Evolutionary conservation across 2,113 vertebrate species (phyloP).

Genomic region (Osmerus mordax): DNA sequence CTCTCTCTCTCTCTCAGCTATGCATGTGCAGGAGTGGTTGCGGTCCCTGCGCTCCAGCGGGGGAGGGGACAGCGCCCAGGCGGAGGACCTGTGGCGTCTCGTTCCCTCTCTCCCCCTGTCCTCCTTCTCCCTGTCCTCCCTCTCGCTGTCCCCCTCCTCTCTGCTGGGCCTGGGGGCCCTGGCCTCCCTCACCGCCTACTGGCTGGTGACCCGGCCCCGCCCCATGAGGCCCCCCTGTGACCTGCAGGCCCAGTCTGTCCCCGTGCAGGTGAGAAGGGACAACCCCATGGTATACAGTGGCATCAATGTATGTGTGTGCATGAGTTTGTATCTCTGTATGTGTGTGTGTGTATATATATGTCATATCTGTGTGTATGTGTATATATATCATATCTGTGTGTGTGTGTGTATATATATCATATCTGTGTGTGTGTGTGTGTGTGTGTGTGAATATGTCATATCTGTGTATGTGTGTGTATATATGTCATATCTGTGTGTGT

Average conservation of each 20-base stretch:
- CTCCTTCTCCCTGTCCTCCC: constrained; percentile 56
- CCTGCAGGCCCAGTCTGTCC: constrained; percentile 70
- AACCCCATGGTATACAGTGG: too few relatives aligned
- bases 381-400: too few relatives aligned
- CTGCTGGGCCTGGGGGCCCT: constrained; percentile 73
- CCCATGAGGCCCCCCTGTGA: constrained; percentile 70
- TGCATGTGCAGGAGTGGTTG: constrained; percentile 76
- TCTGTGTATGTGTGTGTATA: too few relatives aligned
- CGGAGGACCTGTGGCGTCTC: constrained; percentile 59
- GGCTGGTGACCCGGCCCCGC: constrained; percentile 72
- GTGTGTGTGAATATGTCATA: too few relatives aligned
- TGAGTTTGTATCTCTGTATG: too few relatives aligned
- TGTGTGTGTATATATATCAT: too few relatives aligned
- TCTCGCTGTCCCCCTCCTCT: constrained; percentile 63
- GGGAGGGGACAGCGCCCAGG: constrained; percentile 50
- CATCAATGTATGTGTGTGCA: not conserved
- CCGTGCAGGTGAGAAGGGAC: constrained; percentile 61
- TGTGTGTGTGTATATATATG: too few relatives aligned
- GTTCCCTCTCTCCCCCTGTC: constrained; percentile 54
- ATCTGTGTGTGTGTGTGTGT: too few relatives aligned
- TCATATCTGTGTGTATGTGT: too few relatives aligned
- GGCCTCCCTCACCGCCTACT: constrained; percentile 75
- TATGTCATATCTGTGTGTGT: too few relatives aligned
- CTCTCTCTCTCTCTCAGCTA: constrained; percentile 48
- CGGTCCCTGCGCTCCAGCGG: constrained; percentile 54